A percentile compares a stretch with the other conserved stretches of the same genome.
Conservation (phyloP, 2,797 vertebrate species). For the Lophura swinhoii region DNA sequence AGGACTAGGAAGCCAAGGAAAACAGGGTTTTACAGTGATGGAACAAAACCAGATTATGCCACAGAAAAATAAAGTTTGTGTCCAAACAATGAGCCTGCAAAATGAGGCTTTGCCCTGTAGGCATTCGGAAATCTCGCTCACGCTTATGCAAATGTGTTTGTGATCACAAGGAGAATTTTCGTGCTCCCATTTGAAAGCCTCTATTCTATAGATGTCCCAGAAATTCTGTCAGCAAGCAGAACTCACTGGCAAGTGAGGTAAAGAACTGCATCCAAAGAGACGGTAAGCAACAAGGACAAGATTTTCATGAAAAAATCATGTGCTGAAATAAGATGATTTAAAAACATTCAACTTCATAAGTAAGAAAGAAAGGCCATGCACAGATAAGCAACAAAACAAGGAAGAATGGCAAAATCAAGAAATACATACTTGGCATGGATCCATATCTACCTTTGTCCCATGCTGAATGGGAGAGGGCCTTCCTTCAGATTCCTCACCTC, state of each 20-base stretch:
- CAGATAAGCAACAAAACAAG: background rate
- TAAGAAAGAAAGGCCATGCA: background rate
- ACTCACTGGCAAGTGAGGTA: background rate
- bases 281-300: background rate
- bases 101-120: background rate
- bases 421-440: background rate
- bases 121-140: background rate
- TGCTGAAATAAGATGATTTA: background rate
- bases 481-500: background rate
- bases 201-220: background rate
- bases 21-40: background rate
- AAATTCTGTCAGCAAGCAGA: slow-evolving; percentile 9
- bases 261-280: background rate
- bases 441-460: rapidly evolving
- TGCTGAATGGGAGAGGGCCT: background rate
- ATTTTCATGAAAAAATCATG: background rate
- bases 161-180: background rate
- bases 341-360: background rate
- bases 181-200: background rate
- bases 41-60: background rate
- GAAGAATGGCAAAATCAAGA: background rate
- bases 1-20: slow-evolving; percentile 16
- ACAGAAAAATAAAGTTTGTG: slow-evolving; percentile 2
- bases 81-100: background rate
- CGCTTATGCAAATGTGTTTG: background rate